Evolutionary conservation across 2,797 vertebrate species (phyloP).

Genomic region (Danio jaintianensis): DNA sequence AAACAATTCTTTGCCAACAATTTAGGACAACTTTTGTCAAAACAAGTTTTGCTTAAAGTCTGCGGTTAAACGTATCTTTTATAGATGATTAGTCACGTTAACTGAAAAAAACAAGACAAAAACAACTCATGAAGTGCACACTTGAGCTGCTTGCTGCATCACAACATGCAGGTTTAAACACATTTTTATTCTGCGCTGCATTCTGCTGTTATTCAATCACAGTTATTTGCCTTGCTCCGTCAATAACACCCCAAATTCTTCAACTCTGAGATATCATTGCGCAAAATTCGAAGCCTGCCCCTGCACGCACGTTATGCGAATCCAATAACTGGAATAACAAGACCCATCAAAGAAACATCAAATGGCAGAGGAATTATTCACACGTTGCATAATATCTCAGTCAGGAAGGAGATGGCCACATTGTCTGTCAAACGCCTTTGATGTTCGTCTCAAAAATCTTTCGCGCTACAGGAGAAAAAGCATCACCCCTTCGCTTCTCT

Average conservation of each 20-base stretch:
- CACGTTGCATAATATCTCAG: conserved; percentile 45
- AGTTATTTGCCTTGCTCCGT: conserved; percentile 12
- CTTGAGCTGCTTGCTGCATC: not conserved
- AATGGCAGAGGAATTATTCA: conserved; percentile 33
- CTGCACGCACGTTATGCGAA: conserved; percentile 20
- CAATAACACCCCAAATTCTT: not conserved
- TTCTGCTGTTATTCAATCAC: conserved; percentile 14
- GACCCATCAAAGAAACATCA: conserved; percentile 41
- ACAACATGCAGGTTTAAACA: not conserved
- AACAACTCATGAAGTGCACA: not conserved
- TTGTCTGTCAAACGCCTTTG: conserved; percentile 26
- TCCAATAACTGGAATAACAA: conserved; percentile 41
- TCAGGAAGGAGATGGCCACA: conserved; percentile 37
- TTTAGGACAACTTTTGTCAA: not conserved
- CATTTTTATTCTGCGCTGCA: not conserved
- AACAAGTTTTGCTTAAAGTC: not conserved
- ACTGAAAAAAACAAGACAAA: not conserved
- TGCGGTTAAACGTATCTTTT: not conserved
- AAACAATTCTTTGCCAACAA: not conserved
- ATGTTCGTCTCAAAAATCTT: conserved; percentile 13
- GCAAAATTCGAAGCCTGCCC: conserved; percentile 37
- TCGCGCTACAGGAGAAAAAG: not conserved
- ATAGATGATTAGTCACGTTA: not conserved
- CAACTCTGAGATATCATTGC: conserved; percentile 33
- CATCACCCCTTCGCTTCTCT: not conserved